These are phyloP conservation scores for Eurystomus gularis DNA, from an alignment of 2,113 vertebrate genomes.

Conservation along the genomic window DNA sequence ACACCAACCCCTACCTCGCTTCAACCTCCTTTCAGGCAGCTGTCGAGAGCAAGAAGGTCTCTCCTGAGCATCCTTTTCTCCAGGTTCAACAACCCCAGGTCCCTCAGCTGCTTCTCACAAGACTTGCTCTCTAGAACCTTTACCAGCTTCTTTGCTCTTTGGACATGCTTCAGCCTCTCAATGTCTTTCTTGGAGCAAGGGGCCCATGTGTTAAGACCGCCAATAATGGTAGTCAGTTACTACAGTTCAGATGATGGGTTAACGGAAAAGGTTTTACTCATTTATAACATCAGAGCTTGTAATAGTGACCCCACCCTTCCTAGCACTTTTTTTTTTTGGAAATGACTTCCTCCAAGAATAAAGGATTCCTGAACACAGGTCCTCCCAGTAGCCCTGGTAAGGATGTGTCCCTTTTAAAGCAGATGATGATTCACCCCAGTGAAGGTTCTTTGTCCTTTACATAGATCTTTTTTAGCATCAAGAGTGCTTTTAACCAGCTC, in stretches of 20 bases:
- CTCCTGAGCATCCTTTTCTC: not conserved
- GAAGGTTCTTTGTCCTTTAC: not conserved
- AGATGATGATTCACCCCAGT: conserved; percentile 10
- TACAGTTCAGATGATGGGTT: not conserved
- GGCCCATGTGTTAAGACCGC: not conserved
- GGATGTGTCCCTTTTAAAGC: not conserved
- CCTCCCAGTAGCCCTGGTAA: conserved; percentile 12
- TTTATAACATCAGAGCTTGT: not conserved
- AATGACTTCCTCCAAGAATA: conserved; percentile 25
- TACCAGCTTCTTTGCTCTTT: not conserved
- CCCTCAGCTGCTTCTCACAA: not conserved
- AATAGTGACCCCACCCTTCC: conserved; percentile 12
- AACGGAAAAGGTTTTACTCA: not conserved
- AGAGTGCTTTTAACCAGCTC: not conserved
- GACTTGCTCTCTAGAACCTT: not conserved
- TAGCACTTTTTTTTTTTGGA: not conserved
- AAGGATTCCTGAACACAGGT: conserved; percentile 17
- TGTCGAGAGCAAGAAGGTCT: not conserved
- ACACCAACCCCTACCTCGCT: not conserved
- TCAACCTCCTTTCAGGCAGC: not conserved
- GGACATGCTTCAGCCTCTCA: not conserved
- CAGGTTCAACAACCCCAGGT: not conserved
- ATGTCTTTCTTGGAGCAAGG: not conserved
- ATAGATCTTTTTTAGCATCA: not conserved
- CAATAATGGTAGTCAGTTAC: not conserved